A percentile compares a stretch with the other conserved stretches of the same genome.
These are phyloP conservation scores for Pogonognathellus flavescens DNA, from an alignment of 1,140 invertebrate species.

Conservation along the genomic window DNA sequence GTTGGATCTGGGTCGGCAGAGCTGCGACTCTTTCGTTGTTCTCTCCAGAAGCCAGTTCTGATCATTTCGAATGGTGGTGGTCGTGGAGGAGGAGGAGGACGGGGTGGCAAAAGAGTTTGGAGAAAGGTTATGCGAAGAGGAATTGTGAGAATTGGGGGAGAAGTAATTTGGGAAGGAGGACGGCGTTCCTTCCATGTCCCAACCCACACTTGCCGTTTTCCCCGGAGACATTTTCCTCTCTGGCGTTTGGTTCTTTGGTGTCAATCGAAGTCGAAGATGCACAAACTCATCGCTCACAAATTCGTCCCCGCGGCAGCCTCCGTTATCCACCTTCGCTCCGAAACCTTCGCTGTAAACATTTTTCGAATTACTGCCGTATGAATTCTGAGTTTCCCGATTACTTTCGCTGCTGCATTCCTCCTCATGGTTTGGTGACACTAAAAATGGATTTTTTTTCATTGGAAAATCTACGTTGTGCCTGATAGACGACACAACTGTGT, in stretches of 20 bases:
- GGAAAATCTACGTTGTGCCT: conserved; percentile 63
- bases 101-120: neutral
- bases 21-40: neutral
- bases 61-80: conserved; percentile 49
- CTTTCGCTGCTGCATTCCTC: neutral
- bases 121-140: no score
- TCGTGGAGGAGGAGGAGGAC: neutral
- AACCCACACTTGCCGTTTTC: conserved; percentile 54
- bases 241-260: neutral
- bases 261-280: conserved; percentile 47
- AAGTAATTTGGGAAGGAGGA: conserved; percentile 62
- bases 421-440: conserved; percentile 29
- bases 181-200: neutral
- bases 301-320: conserved; percentile 8
- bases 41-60: conserved; percentile 52
- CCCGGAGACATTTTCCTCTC: conserved; percentile 59
- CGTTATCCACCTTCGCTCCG: neutral
- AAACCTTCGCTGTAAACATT: neutral
- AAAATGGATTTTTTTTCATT: conserved; percentile 58
- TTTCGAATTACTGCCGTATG: no score
- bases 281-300: conserved; percentile 53
- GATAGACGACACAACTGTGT: conserved; percentile 54
- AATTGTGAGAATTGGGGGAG: neutral
- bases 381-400: neutral
- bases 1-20: conserved; percentile 51